Evolutionary conservation across 2,888 invertebrate species (phyloP).

Genomic region (Pterostichus niger): DNA sequence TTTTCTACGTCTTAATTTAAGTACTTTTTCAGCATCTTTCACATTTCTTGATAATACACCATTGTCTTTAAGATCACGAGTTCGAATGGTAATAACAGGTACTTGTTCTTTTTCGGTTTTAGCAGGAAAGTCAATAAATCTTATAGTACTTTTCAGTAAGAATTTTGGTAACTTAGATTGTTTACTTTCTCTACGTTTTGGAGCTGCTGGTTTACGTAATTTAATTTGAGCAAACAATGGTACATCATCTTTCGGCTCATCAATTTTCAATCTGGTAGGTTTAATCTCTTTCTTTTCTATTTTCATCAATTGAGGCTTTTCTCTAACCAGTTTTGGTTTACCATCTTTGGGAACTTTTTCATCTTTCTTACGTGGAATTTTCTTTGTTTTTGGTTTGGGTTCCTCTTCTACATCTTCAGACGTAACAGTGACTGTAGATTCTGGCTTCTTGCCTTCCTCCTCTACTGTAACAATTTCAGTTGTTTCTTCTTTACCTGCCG

Average conservation of each 20-base stretch:
- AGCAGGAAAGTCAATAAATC: slow-evolving; percentile 77
- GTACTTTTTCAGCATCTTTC: slow-evolving; percentile 77
- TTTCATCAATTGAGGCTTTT: slow-evolving; percentile 75
- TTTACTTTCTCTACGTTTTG: slow-evolving; percentile 74
- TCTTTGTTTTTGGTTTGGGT: slow-evolving; percentile 67
- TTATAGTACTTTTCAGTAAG: slow-evolving; percentile 77
- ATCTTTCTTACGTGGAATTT: slow-evolving; percentile 45
- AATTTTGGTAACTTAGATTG: slow-evolving; percentile 76
- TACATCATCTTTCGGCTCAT: slow-evolving; percentile 78
- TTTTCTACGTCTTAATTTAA: slow-evolving; percentile 76
- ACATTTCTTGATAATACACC: slow-evolving; percentile 78
- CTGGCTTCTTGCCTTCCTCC: slow-evolving; percentile 71
- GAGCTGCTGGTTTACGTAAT: slow-evolving; percentile 75
- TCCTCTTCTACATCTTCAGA: slow-evolving; percentile 73
- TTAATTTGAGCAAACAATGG: slow-evolving; percentile 82
- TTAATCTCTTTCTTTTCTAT: slow-evolving; percentile 81
- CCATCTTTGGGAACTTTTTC: slow-evolving; percentile 69
- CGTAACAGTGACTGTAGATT: slow-evolving; percentile 70
- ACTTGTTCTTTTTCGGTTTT: slow-evolving; percentile 72
- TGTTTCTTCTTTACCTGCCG: slow-evolving; percentile 70
- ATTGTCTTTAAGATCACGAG: slow-evolving; percentile 76
- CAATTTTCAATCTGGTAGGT: slow-evolving; percentile 81
- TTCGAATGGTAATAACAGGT: slow-evolving; percentile 74
- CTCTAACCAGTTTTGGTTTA: slow-evolving; percentile 65
- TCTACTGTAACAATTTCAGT: slow-evolving; percentile 71